phyloP scores from a whole-genome alignment of 2,888 invertebrate species.

The Dolichopus griseipennis region DNA sequence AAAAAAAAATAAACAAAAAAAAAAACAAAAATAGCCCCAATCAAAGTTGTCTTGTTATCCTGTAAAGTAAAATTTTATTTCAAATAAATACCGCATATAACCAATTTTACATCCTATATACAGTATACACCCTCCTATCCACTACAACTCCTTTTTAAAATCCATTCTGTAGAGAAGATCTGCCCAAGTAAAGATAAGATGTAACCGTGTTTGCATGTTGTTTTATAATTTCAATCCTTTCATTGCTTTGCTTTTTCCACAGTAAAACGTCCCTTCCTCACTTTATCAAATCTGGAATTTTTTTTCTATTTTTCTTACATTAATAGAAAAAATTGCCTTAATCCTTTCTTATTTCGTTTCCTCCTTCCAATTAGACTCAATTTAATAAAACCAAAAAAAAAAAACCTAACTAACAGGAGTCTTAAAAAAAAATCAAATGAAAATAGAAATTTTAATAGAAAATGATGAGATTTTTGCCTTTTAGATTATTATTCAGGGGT shows the following conservation, averaged over 20 bases:
- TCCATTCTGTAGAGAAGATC: background rate
- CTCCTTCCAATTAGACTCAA: background rate
- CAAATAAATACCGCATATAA: too few relatives aligned
- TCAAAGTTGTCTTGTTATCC: background rate
- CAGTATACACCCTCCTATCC: too few relatives aligned
- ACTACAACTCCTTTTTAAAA: too few relatives aligned
- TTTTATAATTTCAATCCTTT: background rate
- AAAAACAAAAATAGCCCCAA: background rate
- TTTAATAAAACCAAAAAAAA: background rate
- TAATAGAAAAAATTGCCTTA: background rate
- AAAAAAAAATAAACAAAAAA: background rate
- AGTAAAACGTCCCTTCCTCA: background rate
- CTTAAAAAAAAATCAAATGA: background rate
- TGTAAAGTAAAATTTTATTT: too few relatives aligned
- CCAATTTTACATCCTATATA: too few relatives aligned
- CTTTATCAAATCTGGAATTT: background rate
- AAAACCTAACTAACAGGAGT: background rate
- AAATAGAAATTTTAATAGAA: background rate
- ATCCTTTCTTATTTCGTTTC: background rate
- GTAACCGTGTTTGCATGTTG: background rate
- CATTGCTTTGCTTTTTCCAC: background rate
- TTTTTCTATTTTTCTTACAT: background rate
- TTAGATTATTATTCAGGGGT: background rate
- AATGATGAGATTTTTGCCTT: background rate
- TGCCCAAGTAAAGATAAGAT: background rate